Percentiles rank a stretch among this genome's conserved stretches.
Conservation (phyloP, 1,140 invertebrate species). For the Eciton burchellii region DNA sequence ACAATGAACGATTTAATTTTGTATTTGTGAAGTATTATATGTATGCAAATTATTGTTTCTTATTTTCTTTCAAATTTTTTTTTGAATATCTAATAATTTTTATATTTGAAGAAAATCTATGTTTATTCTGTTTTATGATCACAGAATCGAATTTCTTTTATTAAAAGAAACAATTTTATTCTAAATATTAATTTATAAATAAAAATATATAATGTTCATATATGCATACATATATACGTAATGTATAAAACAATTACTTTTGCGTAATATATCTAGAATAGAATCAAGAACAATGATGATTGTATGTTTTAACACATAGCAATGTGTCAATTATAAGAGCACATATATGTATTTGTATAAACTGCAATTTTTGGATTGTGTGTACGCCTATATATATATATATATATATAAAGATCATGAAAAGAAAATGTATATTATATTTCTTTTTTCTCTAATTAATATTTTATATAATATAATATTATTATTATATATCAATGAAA, state of each 20-base stretch:
- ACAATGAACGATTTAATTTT: background rate
- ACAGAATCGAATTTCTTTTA: background rate
- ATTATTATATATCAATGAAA: constrained; percentile 11
- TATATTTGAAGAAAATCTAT: background rate
- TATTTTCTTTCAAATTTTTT: constrained; percentile 31
- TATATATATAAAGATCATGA: background rate
- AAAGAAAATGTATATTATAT: background rate
- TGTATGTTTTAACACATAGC: constrained; percentile 30
- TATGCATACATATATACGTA: background rate
- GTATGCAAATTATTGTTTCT: background rate
- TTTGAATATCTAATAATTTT: background rate
- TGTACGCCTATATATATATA: too few species aligned
- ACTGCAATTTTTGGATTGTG: background rate
- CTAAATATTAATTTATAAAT: background rate
- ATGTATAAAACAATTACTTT: constrained; percentile 5
- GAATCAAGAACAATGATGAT: background rate
- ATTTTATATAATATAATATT: constrained; percentile 1
- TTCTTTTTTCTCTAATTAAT: constrained; percentile 24
- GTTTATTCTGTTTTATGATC: background rate
- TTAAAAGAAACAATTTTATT: background rate
- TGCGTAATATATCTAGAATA: background rate
- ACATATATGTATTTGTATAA: background rate
- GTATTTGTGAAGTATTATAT: background rate
- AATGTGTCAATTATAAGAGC: constrained; percentile 45
- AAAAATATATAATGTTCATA: background rate